Evolutionary conservation across 2,113 vertebrate genomes (phyloP), one percentile per base, ranked within the genome.

Genomic region (Cinclus mexicanus): DNA sequence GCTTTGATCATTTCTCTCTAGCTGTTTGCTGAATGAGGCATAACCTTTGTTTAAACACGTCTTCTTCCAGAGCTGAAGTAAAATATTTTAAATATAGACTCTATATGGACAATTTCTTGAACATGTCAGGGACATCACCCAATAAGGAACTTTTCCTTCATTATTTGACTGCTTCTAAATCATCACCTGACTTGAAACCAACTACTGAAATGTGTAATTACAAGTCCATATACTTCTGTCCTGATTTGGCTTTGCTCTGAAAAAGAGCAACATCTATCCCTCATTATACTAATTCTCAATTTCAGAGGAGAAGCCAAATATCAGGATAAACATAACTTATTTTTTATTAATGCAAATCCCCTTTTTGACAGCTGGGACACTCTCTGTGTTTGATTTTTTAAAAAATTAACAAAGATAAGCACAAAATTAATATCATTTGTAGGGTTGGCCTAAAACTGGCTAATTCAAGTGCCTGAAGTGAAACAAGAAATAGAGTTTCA

Each of bases 251-350:
- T 89, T 79, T 42, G 5, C 28, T 95, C 55, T 85, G 55, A 53
- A 33, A 76, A 91, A 79, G 49, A 91, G 21, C 59, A 89, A 16
- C 29, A 9, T 93, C 44, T 53, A 49, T 44, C 55, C 77, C 65
- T 94, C 63, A 49, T 79, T 94, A 70, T 68, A 52, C 25, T 89
- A 89, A 91, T 92, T 94, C 79, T 87, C 56, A 74, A 14, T 84
- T 87, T 92, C 81, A 93, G 85, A 92, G 16, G 37, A 90, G 79
- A 93, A 94, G 67, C 71, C 92, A 95, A 94, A 81, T 79, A 91
- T 37, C 37, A 72, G 70, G 81, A 95, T 94, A 94, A 94, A 82
- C 20, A 50, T 68, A 87, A 87, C 57, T 87, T 85, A 80, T 63
- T 47, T 74, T 94, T 94, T 82, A 79, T 89, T 84, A 80, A 85